Evolutionary conservation across 2,797 vertebrate genomes (phyloP).

Genomic region (Geotrypetes seraphini): DNA sequence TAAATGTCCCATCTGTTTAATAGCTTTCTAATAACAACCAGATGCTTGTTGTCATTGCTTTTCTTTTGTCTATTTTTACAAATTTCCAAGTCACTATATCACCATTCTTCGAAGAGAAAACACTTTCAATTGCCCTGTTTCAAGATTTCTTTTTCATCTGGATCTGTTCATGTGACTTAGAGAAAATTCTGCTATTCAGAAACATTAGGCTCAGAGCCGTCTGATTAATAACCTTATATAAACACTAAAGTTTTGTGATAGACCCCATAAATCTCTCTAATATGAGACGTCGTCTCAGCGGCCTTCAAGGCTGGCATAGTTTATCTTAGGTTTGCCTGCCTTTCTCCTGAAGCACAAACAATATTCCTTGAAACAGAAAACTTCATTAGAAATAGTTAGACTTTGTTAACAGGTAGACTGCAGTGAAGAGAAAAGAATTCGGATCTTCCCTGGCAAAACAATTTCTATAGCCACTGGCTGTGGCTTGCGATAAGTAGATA

Average conservation of each 20-base stretch:
- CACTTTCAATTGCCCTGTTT: background rate
- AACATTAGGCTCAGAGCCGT: constrained; percentile 3
- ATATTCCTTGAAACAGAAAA: background rate
- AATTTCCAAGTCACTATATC: no score
- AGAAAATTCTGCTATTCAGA: background rate
- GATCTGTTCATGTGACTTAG: background rate
- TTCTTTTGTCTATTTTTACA: no score
- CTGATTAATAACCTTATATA: constrained; percentile 9
- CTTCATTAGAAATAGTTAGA: background rate
- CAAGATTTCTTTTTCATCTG: background rate
- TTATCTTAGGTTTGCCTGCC: constrained; percentile 3
- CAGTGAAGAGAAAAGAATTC: background rate
- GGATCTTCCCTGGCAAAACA: background rate
- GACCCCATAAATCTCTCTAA: constrained; percentile 9
- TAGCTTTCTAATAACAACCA: no score
- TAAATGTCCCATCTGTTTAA: no score
- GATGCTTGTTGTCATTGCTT: no score
- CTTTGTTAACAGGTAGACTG: background rate
- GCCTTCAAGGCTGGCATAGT: background rate
- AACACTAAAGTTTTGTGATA: constrained; percentile 12
- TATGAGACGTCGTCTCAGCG: background rate
- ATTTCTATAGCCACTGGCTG: background rate
- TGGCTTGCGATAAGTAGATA: background rate
- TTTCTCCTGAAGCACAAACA: background rate
- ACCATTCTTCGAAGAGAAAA: background rate